phyloP scores from a whole-genome alignment of 2,113 vertebrate species.

The Hippopotamus amphibius region DNA sequence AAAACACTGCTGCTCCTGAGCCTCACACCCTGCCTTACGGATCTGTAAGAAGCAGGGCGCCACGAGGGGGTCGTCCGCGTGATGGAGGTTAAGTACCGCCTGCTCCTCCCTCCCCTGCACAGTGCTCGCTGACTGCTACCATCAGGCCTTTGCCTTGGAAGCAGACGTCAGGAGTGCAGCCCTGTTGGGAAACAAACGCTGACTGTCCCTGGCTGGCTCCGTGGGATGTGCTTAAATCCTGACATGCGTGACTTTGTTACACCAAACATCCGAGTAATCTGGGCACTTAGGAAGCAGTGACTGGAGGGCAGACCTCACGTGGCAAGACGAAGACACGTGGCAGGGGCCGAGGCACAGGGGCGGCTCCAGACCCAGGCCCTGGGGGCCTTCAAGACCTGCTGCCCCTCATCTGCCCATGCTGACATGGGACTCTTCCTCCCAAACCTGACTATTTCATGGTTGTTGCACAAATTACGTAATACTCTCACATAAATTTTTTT shows the following conservation, averaged over 20 bases:
- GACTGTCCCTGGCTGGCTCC: not conserved
- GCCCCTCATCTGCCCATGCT: not conserved
- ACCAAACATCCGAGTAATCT: not conserved
- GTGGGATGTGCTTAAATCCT: not conserved
- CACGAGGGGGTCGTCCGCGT: not conserved
- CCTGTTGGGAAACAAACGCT: not conserved
- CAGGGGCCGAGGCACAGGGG: accelerated
- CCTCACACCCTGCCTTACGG: not conserved
- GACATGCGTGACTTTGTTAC: not conserved
- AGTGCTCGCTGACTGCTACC: not conserved
- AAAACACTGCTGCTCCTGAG: not conserved
- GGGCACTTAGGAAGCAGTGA: not conserved
- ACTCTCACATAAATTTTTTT: not conserved
- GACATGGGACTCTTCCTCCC: not conserved
- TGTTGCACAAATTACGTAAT: not conserved
- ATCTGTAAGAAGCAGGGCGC: not conserved
- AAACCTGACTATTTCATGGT: too few relatives aligned
- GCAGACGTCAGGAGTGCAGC: not conserved
- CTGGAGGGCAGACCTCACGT: not conserved
- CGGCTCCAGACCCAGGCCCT: not conserved
- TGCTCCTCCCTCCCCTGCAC: accelerated
- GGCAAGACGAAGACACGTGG: not conserved
- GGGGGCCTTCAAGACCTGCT: not conserved
- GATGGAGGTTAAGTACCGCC: not conserved
- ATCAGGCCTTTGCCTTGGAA: not conserved